A percentile compares a stretch with the other conserved stretches of the same genome.
These are phyloP conservation scores for Herminia tarsipennalis DNA, from an alignment of 2,888 invertebrate species.

Conservation along the genomic window DNA sequence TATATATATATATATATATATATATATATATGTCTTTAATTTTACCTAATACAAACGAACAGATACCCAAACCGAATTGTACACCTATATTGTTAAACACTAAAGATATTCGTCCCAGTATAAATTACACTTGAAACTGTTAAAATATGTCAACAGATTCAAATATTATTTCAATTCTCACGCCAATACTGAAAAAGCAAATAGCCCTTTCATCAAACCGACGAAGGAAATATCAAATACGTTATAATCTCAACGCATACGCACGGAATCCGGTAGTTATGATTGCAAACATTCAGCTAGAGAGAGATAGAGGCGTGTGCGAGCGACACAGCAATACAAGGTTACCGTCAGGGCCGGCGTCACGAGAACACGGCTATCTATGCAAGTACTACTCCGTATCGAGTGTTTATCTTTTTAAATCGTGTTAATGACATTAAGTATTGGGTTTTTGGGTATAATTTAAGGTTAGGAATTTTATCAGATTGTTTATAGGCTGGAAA, in stretches of 20 bases:
- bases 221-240: constrained; percentile 6
- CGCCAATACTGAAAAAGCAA: constrained; percentile 30
- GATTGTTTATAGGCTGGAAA: too few relatives aligned
- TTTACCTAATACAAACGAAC: too few relatives aligned
- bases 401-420: constrained; percentile 27
- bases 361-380: constrained; percentile 49
- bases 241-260: constrained; percentile 44
- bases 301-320: constrained; percentile 52
- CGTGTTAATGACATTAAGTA: constrained; percentile 35
- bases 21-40: too few relatives aligned
- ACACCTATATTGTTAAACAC: too few relatives aligned
- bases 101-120: not conserved
- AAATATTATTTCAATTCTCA: constrained; percentile 5
- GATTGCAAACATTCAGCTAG: constrained; percentile 48
- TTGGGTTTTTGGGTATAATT: constrained; percentile 21
- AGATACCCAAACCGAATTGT: too few relatives aligned
- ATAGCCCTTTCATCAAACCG: constrained; percentile 29
- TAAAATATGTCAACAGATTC: not conserved
- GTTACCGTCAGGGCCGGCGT: constrained; percentile 75
- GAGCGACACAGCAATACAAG: constrained; percentile 69
- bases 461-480: too few relatives aligned
- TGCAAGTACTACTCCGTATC: constrained; percentile 27
- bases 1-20: too few relatives aligned
- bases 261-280: constrained; percentile 79
- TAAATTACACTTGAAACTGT: not conserved